phyloP scores from a whole-genome alignment of 2,888 invertebrate genomes.

The Erebia ligea region DNA sequence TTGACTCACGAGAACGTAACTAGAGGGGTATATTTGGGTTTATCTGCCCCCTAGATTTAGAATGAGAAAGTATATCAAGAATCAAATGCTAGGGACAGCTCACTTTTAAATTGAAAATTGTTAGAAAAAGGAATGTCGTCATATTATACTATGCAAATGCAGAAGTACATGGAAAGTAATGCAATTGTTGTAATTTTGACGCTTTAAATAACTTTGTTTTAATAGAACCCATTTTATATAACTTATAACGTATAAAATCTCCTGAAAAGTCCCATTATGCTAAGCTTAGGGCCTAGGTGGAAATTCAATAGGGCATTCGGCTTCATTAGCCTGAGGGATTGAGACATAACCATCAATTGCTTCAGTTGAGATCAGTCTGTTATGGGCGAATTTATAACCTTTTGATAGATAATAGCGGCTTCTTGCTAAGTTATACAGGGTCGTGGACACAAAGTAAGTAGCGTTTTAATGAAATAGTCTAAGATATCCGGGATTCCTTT shows the following conservation, averaged over 20 bases:
- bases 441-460: neutral
- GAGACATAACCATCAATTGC: constrained; percentile 31
- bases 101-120: no score
- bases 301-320: constrained; percentile 34
- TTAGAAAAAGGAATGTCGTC: no score
- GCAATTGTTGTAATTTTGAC: no score
- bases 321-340: constrained; percentile 36
- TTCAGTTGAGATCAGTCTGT: constrained; percentile 25
- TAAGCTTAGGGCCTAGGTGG: constrained; percentile 33
- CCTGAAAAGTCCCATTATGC: constrained; percentile 30
- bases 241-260: neutral
- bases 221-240: no score
- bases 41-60: no score
- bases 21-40: no score
- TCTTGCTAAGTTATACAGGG: neutral
- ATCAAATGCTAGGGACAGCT: no score
- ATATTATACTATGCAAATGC: no score
- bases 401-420: constrained; percentile 4
- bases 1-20: no score
- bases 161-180: no score
- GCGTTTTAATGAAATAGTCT: constrained; percentile 3
- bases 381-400: constrained; percentile 22
- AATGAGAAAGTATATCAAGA: no score
- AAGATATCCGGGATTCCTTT: neutral
- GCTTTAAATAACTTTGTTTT: no score